Evolutionary conservation across 2,113 vertebrate genomes (phyloP), one percentile per base, ranked within the genome.

Genomic region (Aptenodytes patagonicus): DNA sequence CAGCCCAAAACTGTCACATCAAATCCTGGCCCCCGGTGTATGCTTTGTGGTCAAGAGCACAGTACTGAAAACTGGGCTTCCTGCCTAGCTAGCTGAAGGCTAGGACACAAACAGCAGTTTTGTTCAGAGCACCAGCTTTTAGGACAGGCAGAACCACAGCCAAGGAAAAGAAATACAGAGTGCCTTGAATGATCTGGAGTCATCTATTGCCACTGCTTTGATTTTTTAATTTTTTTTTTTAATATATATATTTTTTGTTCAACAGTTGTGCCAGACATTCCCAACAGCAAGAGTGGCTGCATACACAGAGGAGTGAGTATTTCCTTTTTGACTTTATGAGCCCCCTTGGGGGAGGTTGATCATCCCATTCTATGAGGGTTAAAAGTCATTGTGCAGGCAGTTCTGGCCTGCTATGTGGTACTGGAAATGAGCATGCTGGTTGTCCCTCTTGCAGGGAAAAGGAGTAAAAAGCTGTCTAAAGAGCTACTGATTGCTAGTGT

Each of bases 311-410:
- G 21, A n/a, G 17, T 17, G 11, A 77, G 25, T 49, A 42, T 60
- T 85, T 88, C 6, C 16, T 68, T 87, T 95, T 58, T 36, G 31
- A 44, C n/a, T 76, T 65, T 22, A 52, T 44, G 13, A 91, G 7
- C 8, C 7, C 11, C 0, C 0, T 14, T 82, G 34, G 14, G 83
- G n/a, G 36, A 69, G 6, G 10, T 1, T 44, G 24, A 57, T 42
- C 6, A 29, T 82, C 42, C 57, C 19, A 26, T 55, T 76, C 32
- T 58, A 17, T 0, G 0, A 57, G 38, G 32, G n/a, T 61, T 79
- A n/a, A 15, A 93, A 81, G 49, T 15, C 66, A 26, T 8, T 1
- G 1, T 29, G 40, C 52, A 46, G 72, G 60, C 11, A 70, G 46
- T 72, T 89, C 55, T 80, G 54, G 4, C 25, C 71, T 90, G 32